Conservation (phyloP, 2,113 vertebrate genomes). For the Silurus glanis region DNA sequence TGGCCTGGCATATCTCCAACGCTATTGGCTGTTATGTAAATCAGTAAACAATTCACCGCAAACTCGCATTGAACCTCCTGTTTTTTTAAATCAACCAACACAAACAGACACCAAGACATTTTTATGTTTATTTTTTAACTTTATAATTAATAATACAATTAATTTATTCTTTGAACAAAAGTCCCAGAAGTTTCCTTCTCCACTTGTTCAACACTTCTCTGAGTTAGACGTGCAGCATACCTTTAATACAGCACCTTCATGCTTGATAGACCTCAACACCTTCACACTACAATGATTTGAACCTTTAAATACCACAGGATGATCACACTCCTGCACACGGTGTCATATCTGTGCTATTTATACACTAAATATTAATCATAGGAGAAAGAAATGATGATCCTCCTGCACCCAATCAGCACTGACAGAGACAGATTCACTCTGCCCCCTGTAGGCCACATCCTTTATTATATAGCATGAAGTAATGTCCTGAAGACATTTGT, state of each 20-base stretch:
- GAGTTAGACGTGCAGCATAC: neutral
- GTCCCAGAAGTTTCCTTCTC: neutral
- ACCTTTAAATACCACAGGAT: neutral
- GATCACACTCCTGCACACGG: constrained; percentile 5
- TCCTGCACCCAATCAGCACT: neutral
- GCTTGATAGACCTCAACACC: constrained; percentile 1
- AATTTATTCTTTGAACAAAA: neutral
- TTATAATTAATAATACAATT: no score
- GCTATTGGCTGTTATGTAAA: neutral
- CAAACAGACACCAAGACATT: neutral
- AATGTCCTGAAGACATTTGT: neutral
- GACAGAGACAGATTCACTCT: neutral
- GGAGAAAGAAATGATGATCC: neutral
- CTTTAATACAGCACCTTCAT: neutral
- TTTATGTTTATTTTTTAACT: no score
- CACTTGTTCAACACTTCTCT: neutral
- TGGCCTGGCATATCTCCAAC: neutral
- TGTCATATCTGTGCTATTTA: neutral
- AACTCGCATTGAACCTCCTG: neutral
- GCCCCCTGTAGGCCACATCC: neutral
- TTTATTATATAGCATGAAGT: neutral
- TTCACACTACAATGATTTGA: neutral
- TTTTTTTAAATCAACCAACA: neutral
- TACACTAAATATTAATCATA: constrained; percentile 12
- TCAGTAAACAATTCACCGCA: neutral